Base-by-base conservation (phyloP, 2,888 invertebrate genomes). In the Diogma glabrata region DNA sequence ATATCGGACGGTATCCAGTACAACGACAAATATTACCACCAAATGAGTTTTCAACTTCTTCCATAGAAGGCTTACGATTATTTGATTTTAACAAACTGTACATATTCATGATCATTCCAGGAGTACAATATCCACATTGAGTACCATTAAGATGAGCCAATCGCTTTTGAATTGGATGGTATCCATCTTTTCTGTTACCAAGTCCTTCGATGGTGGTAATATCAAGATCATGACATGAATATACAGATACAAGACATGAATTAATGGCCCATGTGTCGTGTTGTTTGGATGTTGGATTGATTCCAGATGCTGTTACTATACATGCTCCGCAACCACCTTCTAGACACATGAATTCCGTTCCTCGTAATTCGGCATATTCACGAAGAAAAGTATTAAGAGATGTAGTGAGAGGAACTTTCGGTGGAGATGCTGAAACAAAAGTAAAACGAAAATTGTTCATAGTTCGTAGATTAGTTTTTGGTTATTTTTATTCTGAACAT, bases 101-200 rank as follows among this genome's bases (percentile, higher is more conserved):
- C 80, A 82, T 81, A 57, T 73, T 78, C 80, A 81, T 81, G 51
- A 84, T 71, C 80, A 83, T 82, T 14, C 82, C 84, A 3, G 84
- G 79, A n/a, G 80, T 78, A 59, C 85, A 85, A 62, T 70, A 82
- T 0, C 82, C 82, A 59, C 82, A 82, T 60, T 82, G 82, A 0
- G 78, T 77, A 0, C 81, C 82, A 61, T 79, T 77, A 57, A 78
- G 75, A 30, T 73, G 69, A 1, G 78, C 79, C 16, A 82, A 64
- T 7, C 75, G 64, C 24, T 64, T 70, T 61, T 82, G 81, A 23
- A 84, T 74, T 6, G 75, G 72, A 57, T 84, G 79, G 61, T 81
- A 81, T 7, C 82, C 81, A 40, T 66, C 71, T 57, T 69, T 71
- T 47, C 67, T 60, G 61, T 74, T 77, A 2, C 84, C 84, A 30